Evolutionary conservation across 2,113 vertebrate species (phyloP), one percentile per base, ranked within the genome.

Genomic region (Pogona vitticeps): DNA sequence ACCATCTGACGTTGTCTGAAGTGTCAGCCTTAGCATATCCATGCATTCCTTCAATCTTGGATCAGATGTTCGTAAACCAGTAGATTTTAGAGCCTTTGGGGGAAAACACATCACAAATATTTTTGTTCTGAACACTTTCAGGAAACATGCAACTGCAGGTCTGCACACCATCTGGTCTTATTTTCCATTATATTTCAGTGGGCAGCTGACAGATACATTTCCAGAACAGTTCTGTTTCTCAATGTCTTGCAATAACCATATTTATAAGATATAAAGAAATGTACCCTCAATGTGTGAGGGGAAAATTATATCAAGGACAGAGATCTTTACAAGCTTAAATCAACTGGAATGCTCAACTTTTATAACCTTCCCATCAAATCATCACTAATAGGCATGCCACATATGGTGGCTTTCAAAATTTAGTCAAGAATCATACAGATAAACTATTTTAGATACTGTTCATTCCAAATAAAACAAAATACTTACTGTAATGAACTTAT

Each of bases 401-500:
- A 68, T 67, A 31, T 70, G 70, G 1, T 23, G 14, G 67, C 52
- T 76, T 65, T 75, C 38, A 36, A 73, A 73, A 26, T 13, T 28
- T 58, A 58, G n/a, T 13, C 31, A 68, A 33, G 40, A 63, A 21
- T 17, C 9, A 31, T 71, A 21, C 17, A 58, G 36, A 26, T 72
- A 40, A 42, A 13, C 28, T 42, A 72, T 52, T 80, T 72, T 59
- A 33, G 23, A 56, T 38, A 81, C 14, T 46, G 3, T 76, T 40
- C 73, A 15, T 71, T 73, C 40, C 83, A 71, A 15, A 65, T 31
- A 85, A 31, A 85, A 84, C 33, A 86, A 97, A 88, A 87, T 87
- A 97, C 98, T 98, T 97, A 99, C 98, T 89, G 98, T 99, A 94
- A 98, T 99, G 94, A 99, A 99, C 83, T 99, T 99, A 95, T 99